Conservation (phyloP, 2,113 vertebrate species). For the human (Homo sapiens) region GRCh38 chr19:14619501-14620000, state of each 20-base stretch:
- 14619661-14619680: background rate
- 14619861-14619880: background rate
- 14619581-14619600: background rate
- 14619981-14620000: background rate
- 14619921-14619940: background rate
- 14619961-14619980: background rate
- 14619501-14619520: background rate
- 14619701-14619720: background rate
- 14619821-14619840: background rate
- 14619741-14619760: background rate
- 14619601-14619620: background rate
- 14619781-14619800: background rate
- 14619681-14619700: background rate
- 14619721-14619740: background rate
- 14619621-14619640: background rate
- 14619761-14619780: background rate
- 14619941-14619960: background rate
- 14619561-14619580: background rate
- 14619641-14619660: background rate
- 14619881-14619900: background rate
- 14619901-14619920: background rate
- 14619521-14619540: background rate
- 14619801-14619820: background rate
- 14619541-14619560: background rate
- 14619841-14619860: background rate